Conservation (phyloP, 2,888 invertebrate species). For the Taphrorychus bicolor region DNA sequence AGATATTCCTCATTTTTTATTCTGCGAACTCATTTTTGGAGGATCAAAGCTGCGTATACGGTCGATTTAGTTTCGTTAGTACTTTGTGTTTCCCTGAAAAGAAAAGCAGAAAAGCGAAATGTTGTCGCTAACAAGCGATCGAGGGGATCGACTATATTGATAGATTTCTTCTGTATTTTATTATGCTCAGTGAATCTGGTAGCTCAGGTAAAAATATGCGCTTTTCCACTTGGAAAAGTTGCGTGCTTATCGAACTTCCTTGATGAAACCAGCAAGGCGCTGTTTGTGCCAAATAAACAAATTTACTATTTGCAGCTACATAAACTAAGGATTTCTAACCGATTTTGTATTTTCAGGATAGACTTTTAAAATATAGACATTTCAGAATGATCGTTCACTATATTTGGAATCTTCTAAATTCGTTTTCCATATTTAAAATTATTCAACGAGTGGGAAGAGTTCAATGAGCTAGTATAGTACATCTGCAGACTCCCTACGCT, state of each 20-base stretch:
- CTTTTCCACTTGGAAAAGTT: background rate
- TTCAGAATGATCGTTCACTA: too few relatives aligned
- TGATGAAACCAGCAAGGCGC: too few relatives aligned
- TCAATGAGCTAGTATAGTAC: too few relatives aligned
- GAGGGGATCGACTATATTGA: slow-evolving; percentile 21
- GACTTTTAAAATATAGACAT: background rate
- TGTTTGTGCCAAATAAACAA: too few relatives aligned
- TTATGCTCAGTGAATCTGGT: slow-evolving; percentile 8
- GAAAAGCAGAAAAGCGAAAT: slow-evolving; percentile 26
- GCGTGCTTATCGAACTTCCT: background rate
- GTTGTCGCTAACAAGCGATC: slow-evolving; percentile 35
- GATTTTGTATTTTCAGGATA: too few relatives aligned
- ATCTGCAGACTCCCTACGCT: too few relatives aligned
- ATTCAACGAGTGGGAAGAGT: too few relatives aligned
- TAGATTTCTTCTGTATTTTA: slow-evolving; percentile 21
- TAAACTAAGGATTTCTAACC: too few relatives aligned
- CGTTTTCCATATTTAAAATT: too few relatives aligned
- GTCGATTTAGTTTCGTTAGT: slow-evolving; percentile 34
- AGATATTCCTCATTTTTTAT: slow-evolving; percentile 38
- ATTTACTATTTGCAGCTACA: too few relatives aligned
- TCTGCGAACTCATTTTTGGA: slow-evolving; percentile 35
- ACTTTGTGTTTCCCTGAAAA: slow-evolving; percentile 22
- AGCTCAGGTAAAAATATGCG: slow-evolving; percentile 6
- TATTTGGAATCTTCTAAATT: too few relatives aligned
- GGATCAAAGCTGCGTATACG: slow-evolving; percentile 35